phyloP scores from a whole-genome alignment of 1,140 invertebrate species.

The Drosophila virilis region DNA sequence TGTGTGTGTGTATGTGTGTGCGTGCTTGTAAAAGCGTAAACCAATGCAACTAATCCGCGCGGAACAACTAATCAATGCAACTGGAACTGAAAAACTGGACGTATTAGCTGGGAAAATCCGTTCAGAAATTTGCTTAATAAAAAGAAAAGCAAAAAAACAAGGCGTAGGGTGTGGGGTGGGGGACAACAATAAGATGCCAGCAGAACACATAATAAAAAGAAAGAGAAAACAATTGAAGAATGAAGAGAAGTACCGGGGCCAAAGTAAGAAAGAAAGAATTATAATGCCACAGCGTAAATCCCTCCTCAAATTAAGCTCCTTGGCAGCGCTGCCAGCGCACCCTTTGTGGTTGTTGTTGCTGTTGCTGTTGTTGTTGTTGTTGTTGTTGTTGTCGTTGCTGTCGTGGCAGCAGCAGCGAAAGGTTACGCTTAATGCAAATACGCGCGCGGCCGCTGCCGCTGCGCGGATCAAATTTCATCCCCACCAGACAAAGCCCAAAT shows the following conservation, averaged over 20 bases:
- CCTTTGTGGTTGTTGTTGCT: not conserved
- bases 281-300: constrained; percentile 77
- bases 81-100: constrained; percentile 2
- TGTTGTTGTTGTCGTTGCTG: constrained; percentile 15
- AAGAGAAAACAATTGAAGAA: constrained; percentile 20
- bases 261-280: constrained; percentile 53
- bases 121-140: constrained; percentile 79
- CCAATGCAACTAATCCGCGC: constrained; percentile 61
- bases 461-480: constrained; percentile 83
- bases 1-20: constrained; percentile 32
- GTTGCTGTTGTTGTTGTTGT: constrained; percentile 10
- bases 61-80: constrained; percentile 56
- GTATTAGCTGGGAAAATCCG: constrained; percentile 57
- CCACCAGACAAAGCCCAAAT: constrained; percentile 80
- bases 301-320: constrained; percentile 83
- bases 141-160: constrained; percentile 23
- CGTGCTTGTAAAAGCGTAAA: constrained; percentile 49
- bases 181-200: constrained; percentile 55
- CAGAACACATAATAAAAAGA: constrained; percentile 18
- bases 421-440: constrained; percentile 82
- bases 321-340: constrained; percentile 40
- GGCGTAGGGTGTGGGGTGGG: not conserved
- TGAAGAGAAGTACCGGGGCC: not conserved
- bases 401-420: constrained; percentile 37
- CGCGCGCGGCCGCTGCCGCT: constrained; percentile 55